These are phyloP conservation scores for Hippopotamus amphibius DNA, from an alignment of 2,113 vertebrate genomes.

Conservation along the genomic window DNA sequence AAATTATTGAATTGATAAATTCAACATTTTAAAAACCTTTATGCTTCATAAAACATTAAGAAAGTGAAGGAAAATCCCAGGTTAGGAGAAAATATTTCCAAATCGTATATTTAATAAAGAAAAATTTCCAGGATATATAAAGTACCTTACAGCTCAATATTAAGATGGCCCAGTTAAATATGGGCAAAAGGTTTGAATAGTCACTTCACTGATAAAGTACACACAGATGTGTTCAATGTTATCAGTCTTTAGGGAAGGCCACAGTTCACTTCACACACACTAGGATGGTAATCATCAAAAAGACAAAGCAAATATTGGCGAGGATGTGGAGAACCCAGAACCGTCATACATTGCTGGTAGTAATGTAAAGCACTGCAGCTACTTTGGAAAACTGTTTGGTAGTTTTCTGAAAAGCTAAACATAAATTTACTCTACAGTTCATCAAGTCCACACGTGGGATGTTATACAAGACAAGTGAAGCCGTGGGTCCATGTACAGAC, in stretches of 20 bases:
- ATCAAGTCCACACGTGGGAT: neutral
- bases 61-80: neutral
- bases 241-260: neutral
- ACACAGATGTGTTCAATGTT: neutral
- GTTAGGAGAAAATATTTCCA: constrained; percentile 3
- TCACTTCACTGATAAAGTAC: neutral
- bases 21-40: neutral
- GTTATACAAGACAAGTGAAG: neutral
- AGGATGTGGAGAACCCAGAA: neutral
- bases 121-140: neutral
- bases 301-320: too few relatives aligned
- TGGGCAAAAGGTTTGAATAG: neutral
- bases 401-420: neutral
- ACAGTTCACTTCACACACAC: neutral
- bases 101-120: neutral
- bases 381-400: neutral
- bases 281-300: neutral
- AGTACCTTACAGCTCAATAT: neutral
- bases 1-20: neutral
- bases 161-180: neutral
- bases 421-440: neutral
- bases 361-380: neutral
- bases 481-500: too few relatives aligned
- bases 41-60: neutral
- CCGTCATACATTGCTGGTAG: neutral